Base-by-base conservation (phyloP, 2,888 invertebrate genomes). In the Chymomyza caudatula region DNA sequence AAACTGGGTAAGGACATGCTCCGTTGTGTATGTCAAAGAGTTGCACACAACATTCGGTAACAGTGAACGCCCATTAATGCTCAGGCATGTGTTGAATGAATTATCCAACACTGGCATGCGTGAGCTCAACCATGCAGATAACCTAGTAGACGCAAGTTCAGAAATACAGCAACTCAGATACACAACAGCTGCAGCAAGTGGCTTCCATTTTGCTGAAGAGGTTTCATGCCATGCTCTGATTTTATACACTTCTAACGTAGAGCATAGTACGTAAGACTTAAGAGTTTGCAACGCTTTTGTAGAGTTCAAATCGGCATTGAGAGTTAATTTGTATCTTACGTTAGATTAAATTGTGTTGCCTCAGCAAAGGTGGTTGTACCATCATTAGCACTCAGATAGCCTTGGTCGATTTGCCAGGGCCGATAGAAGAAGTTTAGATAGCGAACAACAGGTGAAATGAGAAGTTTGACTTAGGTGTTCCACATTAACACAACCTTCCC, bases 51-150 rank as follows among this genome's bases (percentile, higher is more conserved):
- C 8, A 37, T 37, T 37, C 11, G 65, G 55, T 47, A 65, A 68
- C 71, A 76, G 55, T 43, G 49, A 62, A 63, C 55, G 63, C 47
- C 75, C 65, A 67, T 67, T 70, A 69, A 74, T 66, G 63, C 55
- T 29, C 62, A 29, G 63, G 61, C 67, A 80, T 77, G 73, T 79
- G 70, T 83, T 55, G 68, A 64, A 76, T 73, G 84, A 77, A 80
- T 83, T 77, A 67, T 68, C 70, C 65, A 77, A 56, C 63, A 69
- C 44, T 65, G 65, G 63, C 61, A 52, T 62, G 66, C 19, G 51
- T 51, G 20, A 15, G 17, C n/a, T 17, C 44, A 17, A 17, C 15
- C 44, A 47, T 5, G 17, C 44, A 17, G n/a, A 17, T 47, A 17
- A 37, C 29, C 8, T 11, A 6, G 29, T n/a, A 29, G 1, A 29